Evolutionary conservation across 2,888 invertebrate species (phyloP), one percentile per base, ranked within the genome.

Genomic region (Rhopalosiphum nymphaeae): DNA sequence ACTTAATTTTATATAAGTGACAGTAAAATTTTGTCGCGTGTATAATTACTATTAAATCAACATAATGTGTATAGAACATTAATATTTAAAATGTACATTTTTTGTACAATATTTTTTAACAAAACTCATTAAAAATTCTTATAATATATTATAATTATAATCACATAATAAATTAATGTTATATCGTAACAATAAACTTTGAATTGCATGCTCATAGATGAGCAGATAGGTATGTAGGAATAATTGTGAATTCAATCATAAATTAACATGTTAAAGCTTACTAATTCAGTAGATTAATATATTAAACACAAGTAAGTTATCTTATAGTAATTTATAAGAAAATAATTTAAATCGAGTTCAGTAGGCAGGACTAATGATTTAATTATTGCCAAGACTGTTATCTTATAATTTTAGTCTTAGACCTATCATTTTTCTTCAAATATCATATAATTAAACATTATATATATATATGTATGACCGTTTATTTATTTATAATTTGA

Each of bases 171-270:
- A n/a, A 53, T 53, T 53, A 26, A 57, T 26, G n/a, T 36, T 21
- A 36, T 67, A 67, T 67, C 7, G 36, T n/a, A 36, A 67, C n/a
- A 67, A 67, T 67, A 67, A 0, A 16, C n/a, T 16, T 7, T 67
- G 67, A 67, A 67, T 67, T 67, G 67, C 67, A 67, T 67, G 67
- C 67, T n/a, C 67, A n/a, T 67, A 67, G 36, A 67, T 67, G n/a
- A 36, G 5, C 16, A 67, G 16, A n/a, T n/a, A 67, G n/a, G 2
- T 0, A 29, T n/a, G n/a, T 67, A 1, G 53, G 21, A 53, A 67
- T 67, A 21, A n/a, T 36, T 16, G 67, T 21, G n/a, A 21, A 67
- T n/a, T 61, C 67, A n/a, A 67, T n/a, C n/a, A n/a, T 36, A 16
- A 67, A 67, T n/a, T 16, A 16, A n/a, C n/a, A 16, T n/a, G 5